phyloP scores from a whole-genome alignment of 2,113 vertebrate species.

The Potamarius usumacintae region DNA sequence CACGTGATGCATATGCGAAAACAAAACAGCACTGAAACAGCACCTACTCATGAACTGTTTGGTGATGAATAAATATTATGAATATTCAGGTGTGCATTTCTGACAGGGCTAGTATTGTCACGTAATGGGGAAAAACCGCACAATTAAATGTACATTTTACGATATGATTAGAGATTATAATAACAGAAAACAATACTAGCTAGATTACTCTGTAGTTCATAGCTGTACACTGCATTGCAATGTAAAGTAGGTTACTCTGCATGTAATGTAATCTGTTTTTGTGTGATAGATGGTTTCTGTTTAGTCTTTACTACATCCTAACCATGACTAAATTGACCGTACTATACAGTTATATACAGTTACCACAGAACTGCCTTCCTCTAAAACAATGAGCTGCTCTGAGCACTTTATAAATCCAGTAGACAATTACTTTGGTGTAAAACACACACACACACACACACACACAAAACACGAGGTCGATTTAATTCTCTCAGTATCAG shows the following conservation, averaged over 20 bases:
- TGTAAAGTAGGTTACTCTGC: not conserved
- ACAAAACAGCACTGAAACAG: not conserved
- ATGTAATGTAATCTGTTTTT: not conserved
- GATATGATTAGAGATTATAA: not conserved
- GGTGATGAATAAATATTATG: not conserved
- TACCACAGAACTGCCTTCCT: not conserved
- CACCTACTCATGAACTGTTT: not conserved
- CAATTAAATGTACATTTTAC: not conserved
- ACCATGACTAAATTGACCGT: not conserved
- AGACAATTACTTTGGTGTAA: no score
- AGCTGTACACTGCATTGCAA: not conserved
- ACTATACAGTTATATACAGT: no score
- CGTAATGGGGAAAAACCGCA: not conserved
- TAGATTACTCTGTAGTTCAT: not conserved
- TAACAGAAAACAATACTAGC: not conserved
- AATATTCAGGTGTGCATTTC: not conserved
- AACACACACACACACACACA: not conserved
- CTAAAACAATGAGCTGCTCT: not conserved
- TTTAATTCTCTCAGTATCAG: not conserved
- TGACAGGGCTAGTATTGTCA: not conserved
- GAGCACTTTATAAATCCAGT: not conserved
- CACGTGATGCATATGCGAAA: not conserved
- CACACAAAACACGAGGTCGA: not conserved
- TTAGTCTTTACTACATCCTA: not conserved
- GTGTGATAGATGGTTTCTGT: not conserved